Base-by-base conservation (phyloP, 2,888 invertebrate genomes). In the Chironomus tentans region DNA sequence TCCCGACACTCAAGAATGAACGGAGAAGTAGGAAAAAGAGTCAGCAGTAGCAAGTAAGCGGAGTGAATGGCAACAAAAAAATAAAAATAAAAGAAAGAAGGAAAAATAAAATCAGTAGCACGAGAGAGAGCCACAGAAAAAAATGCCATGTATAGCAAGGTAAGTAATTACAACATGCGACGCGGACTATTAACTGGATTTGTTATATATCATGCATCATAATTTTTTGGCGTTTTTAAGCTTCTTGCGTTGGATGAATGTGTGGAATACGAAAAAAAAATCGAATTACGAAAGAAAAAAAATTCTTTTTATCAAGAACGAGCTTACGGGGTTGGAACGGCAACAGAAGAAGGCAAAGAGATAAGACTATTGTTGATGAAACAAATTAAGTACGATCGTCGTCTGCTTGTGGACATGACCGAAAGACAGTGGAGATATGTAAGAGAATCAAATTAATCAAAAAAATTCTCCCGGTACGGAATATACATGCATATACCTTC, bases 111-210 rank as follows among this genome's bases (percentile, higher is more conserved):
- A 56, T 56, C 56, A 56, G 56, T 56, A 56, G 56, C 56, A 56
- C 56, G 56, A 56, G 56, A 56, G 56, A 38, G 38, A 56, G 50
- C 50, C 7, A 56, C n/a, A 56, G 56, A 56, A 15, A 56, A 18
- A 18, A 56, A 56, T 65, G 18, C 18, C 69, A 47, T 47, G 18
- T n/a, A 46, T 15, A 46, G 7, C n/a, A 10, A 18, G 69, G 68
- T 12, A 18, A 76, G 62, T 76, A 76, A 76, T 76, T 76, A 76
- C 69, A 76, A 38, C 68, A 76, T 68, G 38, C 76, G 76, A 68
- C 76, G 76, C 68, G 56, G 56, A 50, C 68, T 76, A 56, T 76
- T 76, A 76, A 68, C 69, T 74, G 74, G 74, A 74, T 74, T 74
- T 74, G 74, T 68, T 74, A 68, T 68, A 61, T 68, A 38, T 74